Base-by-base conservation (phyloP, 2,888 invertebrate genomes). In the Oscheius myriophilus region DNA sequence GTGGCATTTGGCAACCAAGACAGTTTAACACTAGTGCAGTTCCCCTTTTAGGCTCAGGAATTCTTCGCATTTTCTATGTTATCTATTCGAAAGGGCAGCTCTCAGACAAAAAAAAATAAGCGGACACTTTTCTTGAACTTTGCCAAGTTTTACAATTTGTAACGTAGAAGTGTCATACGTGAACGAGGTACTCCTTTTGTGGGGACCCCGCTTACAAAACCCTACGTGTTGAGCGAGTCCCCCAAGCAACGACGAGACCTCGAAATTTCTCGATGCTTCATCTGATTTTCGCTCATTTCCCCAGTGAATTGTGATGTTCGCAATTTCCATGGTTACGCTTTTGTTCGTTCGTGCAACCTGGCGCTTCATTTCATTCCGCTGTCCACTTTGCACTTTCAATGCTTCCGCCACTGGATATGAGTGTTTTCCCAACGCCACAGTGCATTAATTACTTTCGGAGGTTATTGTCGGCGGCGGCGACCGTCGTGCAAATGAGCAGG, bases 401-500 rank as follows among this genome's bases (percentile, higher is more conserved):
- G 21, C 21, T 4, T 2, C 46, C 18, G 46, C 4, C 4, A 11
- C 2, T n/a, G n/a, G 11, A 21, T 46, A 18, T 46, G n/a, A n/a
- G 18, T 18, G 46, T 18, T 46, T 21, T 46, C 46, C 21, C 46
- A n/a, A n/a, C 21, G 21, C 11, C 18, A 46, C 18, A 46, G 21
- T 21, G 46, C 46, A 46, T 46, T 46, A 46, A 46, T 46, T 46
- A 46, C 46, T 46, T n/a, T 46, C 21, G 33, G 33, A 16, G 49
- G 9, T 18, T 18, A 18, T 23, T 49, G 21, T 18, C 49, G 21
- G 18, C 23, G 18, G 46, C 46, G 49, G 18, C 49, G 18, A 18
- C 41, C 14, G 23, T 18, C 49, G 49, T n/a, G n/a, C 49, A 61
- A 61, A 61, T 61, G 61, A 61, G 61, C 61, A 61, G 59, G 59